Percentiles rank a stretch among this genome's conserved stretches.
These are phyloP conservation scores for Alethe castanea DNA, from an alignment of 2,113 vertebrate species.

Conservation along the genomic window DNA sequence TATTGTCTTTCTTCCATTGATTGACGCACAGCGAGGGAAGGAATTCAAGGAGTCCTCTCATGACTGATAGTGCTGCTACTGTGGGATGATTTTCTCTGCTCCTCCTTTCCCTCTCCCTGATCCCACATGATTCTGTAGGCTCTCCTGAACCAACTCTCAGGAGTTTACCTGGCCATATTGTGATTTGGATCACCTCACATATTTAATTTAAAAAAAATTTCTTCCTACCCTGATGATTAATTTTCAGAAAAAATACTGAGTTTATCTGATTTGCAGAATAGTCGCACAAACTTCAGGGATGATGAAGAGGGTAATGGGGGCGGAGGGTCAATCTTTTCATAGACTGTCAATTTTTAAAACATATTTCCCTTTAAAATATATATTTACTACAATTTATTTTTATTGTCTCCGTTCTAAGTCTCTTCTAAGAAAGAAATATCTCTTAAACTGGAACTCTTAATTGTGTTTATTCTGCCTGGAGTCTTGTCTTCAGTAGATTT, in stretches of 20 bases:
- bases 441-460: not conserved
- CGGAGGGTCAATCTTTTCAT: not conserved
- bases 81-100: not conserved
- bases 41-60: not conserved
- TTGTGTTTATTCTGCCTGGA: not conserved
- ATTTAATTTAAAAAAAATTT: not conserved
- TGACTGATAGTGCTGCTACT: not conserved
- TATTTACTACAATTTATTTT: not conserved
- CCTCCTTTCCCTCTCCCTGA: not conserved
- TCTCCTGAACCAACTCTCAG: not conserved
- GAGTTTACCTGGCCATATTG: not conserved
- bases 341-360: not conserved
- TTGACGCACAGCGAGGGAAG: not conserved
- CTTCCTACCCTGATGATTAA: fast-evolving
- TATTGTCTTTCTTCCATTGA: not conserved
- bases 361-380: not conserved
- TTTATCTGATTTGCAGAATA: not conserved
- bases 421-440: not conserved
- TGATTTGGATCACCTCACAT: not conserved
- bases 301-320: not conserved
- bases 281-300: not conserved
- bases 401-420: not conserved
- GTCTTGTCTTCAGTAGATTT: not conserved
- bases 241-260: not conserved
- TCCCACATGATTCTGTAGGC: not conserved